These are phyloP conservation scores for Arremon aurantiirostris DNA, from an alignment of 2,797 vertebrate genomes.

Conservation along the genomic window DNA sequence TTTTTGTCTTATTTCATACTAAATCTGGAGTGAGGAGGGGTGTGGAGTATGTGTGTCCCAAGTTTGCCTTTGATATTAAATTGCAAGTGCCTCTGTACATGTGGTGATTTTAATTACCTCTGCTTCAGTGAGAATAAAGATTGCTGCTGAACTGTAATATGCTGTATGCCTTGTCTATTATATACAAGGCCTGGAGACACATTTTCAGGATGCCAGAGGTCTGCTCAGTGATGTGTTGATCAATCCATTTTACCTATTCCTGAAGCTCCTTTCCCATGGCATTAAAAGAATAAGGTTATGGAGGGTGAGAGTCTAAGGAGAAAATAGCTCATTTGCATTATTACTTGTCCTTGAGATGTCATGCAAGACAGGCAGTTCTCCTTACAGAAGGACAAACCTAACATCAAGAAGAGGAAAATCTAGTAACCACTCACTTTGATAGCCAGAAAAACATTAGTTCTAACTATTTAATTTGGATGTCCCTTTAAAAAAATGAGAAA, in stretches of 20 bases:
- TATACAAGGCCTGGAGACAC: background rate
- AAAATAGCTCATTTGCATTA: background rate
- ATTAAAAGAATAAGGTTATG: background rate
- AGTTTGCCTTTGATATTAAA: background rate
- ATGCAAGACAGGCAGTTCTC: background rate
- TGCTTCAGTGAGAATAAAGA: background rate
- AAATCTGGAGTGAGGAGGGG: background rate
- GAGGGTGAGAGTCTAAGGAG: background rate
- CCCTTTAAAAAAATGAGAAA: background rate
- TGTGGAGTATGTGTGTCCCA: background rate
- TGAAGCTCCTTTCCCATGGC: background rate
- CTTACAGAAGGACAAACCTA: background rate
- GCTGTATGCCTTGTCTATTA: background rate
- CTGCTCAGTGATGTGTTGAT: background rate
- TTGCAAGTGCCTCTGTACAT: background rate
- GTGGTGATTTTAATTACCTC: background rate
- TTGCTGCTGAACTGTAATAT: background rate
- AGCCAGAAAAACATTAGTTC: background rate
- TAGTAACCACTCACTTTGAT: background rate
- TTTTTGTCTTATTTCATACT: background rate
- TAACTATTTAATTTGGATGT: background rate
- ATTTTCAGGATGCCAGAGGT: background rate
- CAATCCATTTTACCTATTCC: background rate
- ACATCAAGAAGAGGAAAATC: background rate
- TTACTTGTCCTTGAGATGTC: background rate